Percentiles rank a stretch among this genome's conserved stretches.
phyloP scores from a whole-genome alignment of 1,140 invertebrate genomes.

The Drosophila triauraria region DNA sequence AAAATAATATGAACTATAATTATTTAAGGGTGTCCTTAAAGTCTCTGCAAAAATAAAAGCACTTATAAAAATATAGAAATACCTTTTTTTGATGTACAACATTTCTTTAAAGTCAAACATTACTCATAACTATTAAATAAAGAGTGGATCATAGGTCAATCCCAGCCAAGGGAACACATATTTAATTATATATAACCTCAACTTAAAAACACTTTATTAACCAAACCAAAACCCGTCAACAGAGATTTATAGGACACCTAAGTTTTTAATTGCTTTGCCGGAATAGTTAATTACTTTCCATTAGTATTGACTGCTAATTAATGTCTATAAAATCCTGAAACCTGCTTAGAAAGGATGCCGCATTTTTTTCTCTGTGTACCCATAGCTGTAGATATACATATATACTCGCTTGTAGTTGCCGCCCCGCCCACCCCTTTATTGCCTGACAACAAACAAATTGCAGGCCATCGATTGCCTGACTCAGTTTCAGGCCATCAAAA shows the following conservation, averaged over 20 bases:
- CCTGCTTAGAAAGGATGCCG: not conserved
- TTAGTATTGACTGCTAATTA: constrained; percentile 7
- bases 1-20: not conserved
- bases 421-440: constrained; percentile 28
- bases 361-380: constrained; percentile 21
- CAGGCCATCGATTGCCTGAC: constrained; percentile 54
- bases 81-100: no score
- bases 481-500: constrained; percentile 38
- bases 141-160: not conserved
- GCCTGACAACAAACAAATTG: constrained; percentile 52
- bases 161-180: not conserved
- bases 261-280: not conserved
- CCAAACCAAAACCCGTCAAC: not conserved
- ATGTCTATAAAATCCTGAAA: not conserved
- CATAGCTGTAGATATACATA: constrained; percentile 25
- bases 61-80: not conserved
- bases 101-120: no score
- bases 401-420: constrained; percentile 51
- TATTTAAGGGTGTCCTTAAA: not conserved
- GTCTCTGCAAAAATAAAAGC: not conserved
- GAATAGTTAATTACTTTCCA: constrained; percentile 5
- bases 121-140: not conserved
- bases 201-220: not conserved
- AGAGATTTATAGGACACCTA: not conserved
- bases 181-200: not conserved